Evolutionary conservation across 37 sponge, comb jelly and placozoan species (phyloP), one percentile per base, ranked within the genome.

Genomic region (Eunapius fragilis): DNA sequence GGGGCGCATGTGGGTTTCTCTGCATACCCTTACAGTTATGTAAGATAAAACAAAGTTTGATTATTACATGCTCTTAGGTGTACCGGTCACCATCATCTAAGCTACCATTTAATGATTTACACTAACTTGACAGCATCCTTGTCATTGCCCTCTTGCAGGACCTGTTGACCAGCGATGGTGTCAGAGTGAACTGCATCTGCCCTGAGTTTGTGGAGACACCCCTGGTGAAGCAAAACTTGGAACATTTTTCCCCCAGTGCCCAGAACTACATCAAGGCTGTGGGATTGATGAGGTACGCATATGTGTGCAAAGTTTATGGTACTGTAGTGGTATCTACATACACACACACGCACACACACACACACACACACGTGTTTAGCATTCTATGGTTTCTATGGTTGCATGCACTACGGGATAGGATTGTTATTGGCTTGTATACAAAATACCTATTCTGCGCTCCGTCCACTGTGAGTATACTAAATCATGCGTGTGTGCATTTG

Each of bases 121-220:
- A 12, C 58, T 58, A 58, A 1, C 58, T 17, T 58, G 6, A 58
- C 48, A 37, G 6, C 6, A 35, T 17, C 25, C 26, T 19, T 69
- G 13, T 11, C 58, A 58, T 58, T 58, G 22, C 22, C 0, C 58
- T 58, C 58, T 33, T 22, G 32, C 48, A 84, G 71, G 77, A 47
- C 3, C 76, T 41, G 0, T 37, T 72, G 14, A 25, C 30, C 22
- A 35, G 30, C n/a, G 85, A 85, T 75, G 89, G 87, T 26, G 81
- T 95, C 0, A 71, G 96, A 17, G 94, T 95, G 47, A 93, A 95
- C 84, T 88, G 91, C 38, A 80, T 95, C 37, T 95, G 96, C 69
- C 95, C 95, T 14, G 84, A 81, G 26, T 87, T 82, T 67, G 84
- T 79, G 25, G 85, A 89, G 35, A 95, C 95, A 24, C 68, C 45